Conservation (phyloP, 35 echinoderm and acorn worm genomes). For the Stichopus chloronotus region DNA sequence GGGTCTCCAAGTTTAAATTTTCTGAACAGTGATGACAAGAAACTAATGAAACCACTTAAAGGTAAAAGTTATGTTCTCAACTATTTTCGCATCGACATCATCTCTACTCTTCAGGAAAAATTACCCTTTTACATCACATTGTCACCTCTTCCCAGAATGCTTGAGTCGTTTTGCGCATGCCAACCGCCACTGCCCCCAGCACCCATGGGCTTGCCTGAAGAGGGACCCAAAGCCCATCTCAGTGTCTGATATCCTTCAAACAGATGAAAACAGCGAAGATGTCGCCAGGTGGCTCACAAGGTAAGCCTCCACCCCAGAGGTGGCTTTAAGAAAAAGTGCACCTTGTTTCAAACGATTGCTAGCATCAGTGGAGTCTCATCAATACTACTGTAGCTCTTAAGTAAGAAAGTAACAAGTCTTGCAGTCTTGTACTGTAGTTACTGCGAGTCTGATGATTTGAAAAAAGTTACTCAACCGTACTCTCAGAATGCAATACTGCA, state of each 20-base stretch:
- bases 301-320: conserved; percentile 52
- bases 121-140: not conserved
- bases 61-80: too few species aligned
- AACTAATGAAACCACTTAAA: too few species aligned
- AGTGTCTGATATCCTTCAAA: conserved; percentile 57
- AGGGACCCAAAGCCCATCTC: conserved; percentile 61
- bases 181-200: conserved; percentile 89
- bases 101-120: too few species aligned
- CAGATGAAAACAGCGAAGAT: conserved; percentile 88
- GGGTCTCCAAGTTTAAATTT: too few species aligned
- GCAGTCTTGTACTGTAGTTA: too few species aligned
- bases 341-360: not conserved
- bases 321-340: not conserved
- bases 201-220: conserved; percentile 79
- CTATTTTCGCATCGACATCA: too few species aligned
- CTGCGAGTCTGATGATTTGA: too few species aligned
- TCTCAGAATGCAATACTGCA: too few species aligned
- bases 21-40: too few species aligned
- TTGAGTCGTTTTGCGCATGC: conserved; percentile 91
- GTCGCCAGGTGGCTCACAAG: conserved; percentile 78
- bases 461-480: too few species aligned
- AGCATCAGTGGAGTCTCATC: not conserved
- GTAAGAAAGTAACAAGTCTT: too few species aligned
- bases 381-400: too few species aligned
- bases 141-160: conserved; percentile 61